These are phyloP conservation scores for Urocitellus parryii DNA, from an alignment of 2,113 vertebrate genomes.

Conservation along the genomic window DNA sequence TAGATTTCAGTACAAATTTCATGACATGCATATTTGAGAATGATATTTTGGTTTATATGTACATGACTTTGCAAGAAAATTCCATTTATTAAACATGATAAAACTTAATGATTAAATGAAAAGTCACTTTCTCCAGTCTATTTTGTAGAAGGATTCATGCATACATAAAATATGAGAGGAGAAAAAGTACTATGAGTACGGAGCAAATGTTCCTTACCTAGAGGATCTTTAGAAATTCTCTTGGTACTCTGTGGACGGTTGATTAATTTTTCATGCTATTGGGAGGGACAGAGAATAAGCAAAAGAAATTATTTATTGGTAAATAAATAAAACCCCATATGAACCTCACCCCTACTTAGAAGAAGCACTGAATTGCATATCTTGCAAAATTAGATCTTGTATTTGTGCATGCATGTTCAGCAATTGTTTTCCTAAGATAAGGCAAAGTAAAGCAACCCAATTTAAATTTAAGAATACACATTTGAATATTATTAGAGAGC, in stretches of 20 bases:
- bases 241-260: constrained; percentile 81
- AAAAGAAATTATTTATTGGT: constrained; percentile 15
- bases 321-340: constrained; percentile 37
- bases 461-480: not conserved
- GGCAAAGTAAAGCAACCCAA: not conserved
- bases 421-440: constrained; percentile 36
- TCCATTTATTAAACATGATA: not conserved
- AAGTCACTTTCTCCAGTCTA: constrained; percentile 15
- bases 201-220: constrained; percentile 83
- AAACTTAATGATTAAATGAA: constrained; percentile 21
- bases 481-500: not conserved
- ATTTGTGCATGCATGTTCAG: not conserved
- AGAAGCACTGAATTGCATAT: not conserved
- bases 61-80: constrained; percentile 12
- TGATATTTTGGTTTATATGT: not conserved
- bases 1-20: not conserved
- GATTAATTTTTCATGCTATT: constrained; percentile 88
- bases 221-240: constrained; percentile 83
- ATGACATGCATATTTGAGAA: constrained; percentile 12
- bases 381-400: constrained; percentile 10
- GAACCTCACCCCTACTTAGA: not conserved
- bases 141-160: not conserved
- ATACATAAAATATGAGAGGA: not conserved
- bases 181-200: not conserved
- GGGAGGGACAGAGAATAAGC: constrained; percentile 47